phyloP scores from a whole-genome alignment of 2,113 vertebrate species.

The Ariopsis seemanni region DNA sequence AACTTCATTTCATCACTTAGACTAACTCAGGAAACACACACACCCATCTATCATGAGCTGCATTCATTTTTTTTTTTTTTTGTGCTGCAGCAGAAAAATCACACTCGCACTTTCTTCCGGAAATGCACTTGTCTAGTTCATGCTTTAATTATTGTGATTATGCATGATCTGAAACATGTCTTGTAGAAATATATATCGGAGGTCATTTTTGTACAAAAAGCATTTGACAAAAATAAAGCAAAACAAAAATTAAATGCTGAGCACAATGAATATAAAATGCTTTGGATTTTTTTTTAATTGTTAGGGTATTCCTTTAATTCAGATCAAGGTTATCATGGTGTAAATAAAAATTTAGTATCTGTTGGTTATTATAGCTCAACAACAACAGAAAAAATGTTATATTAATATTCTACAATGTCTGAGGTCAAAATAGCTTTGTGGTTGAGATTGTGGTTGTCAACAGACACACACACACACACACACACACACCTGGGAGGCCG shows the following conservation, averaged over 20 bases:
- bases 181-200: not conserved
- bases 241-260: not conserved
- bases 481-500: conserved; percentile 80
- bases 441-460: not conserved
- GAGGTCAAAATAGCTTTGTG: not conserved
- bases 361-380: not conserved
- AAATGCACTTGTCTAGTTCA: too few species aligned
- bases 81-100: too few species aligned
- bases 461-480: not conserved
- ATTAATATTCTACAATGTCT: not conserved
- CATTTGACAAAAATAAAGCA: not conserved
- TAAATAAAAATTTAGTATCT: not conserved
- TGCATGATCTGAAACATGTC: not conserved
- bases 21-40: too few species aligned
- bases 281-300: not conserved
- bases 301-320: not conserved
- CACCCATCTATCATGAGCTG: too few species aligned
- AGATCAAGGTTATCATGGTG: not conserved
- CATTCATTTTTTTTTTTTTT: too few species aligned
- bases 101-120: too few species aligned
- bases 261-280: not conserved
- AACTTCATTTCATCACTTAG: too few species aligned
- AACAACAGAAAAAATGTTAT: not conserved
- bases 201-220: not conserved
- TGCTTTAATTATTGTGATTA: not conserved